Conservation (phyloP, 2,797 vertebrate genomes). For the Rhabdophis nuchalis region DNA sequence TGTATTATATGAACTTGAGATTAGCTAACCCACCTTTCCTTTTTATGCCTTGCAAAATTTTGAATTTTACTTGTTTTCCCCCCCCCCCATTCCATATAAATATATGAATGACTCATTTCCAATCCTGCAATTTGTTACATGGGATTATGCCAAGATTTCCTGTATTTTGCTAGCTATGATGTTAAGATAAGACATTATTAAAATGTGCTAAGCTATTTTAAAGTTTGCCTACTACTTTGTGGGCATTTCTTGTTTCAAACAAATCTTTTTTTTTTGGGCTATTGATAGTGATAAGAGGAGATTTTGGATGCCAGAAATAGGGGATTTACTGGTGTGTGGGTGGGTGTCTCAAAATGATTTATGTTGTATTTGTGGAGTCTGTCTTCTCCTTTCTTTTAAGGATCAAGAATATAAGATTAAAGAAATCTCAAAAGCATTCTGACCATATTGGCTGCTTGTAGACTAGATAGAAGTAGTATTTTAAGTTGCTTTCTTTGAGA, state of each 20-base stretch:
- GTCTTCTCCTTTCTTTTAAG: background rate
- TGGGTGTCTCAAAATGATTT: background rate
- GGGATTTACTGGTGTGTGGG: background rate
- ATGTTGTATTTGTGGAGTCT: background rate
- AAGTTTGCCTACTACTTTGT: background rate
- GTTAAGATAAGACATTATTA: background rate
- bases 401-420: background rate
- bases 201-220: background rate
- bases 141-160: background rate
- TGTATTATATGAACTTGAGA: background rate
- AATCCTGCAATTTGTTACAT: background rate
- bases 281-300: background rate
- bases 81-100: background rate
- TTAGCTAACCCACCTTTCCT: background rate
- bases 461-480: background rate
- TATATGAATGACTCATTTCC: background rate
- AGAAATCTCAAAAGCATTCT: background rate
- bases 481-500: background rate
- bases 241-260: background rate
- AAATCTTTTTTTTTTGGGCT: background rate
- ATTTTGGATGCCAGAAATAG: background rate
- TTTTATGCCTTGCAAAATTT: background rate
- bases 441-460: background rate
- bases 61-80: background rate
- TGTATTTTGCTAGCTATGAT: background rate